Base-by-base conservation (phyloP, 2,888 invertebrate genomes). In the Coenonympha glycerion region DNA sequence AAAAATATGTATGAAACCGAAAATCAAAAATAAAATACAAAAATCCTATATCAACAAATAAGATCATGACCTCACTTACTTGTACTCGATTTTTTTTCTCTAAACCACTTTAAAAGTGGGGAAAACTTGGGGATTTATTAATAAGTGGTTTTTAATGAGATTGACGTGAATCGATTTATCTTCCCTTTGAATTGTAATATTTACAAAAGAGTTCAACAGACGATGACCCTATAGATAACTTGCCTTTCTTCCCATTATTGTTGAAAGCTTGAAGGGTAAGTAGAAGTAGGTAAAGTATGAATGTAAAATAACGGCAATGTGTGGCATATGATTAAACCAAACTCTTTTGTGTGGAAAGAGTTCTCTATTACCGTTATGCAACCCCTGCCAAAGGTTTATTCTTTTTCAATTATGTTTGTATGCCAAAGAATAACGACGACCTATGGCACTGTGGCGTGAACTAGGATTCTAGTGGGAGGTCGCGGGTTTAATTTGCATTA, bases 191-290 rank as follows among this genome's bases (percentile, higher is more conserved):
- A 36, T 36, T 36, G 19, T 19, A 36, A 36, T 21, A 24, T 21
- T 37, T 4, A 39, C 39, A 39, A 39, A 9, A 39, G 22, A 39
- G 39, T 39, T 39, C 39, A 39, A 39, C 39, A 24, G 15, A 15
- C 16, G 39, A 39, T 46, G 46, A 46, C 46, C 46, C 46, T 11
- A n/a, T n/a, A 26, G 36, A 19, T 46, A 26, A 28, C 22, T 22
- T 13, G 13, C 22, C 22, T 39, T 39, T 24, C 39, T 22, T 39
- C 6, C 24, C 13, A 6, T 36, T 36, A 46, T 46, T 46, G 45
- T 46, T 46, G 46, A 46, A 46, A 36, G 11, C 24, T 26, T 18
- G 22, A 26, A 46, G 46, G 46, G 36, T 46, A 36, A 26, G 36
- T 13, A 18, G 11, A 5, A n/a, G n/a, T n/a, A n/a, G n/a, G n/a